A percentile compares a stretch with the other conserved stretches of the same genome.
Conservation (phyloP, 2,797 vertebrate genomes). For the Melanotaenia nigrans region DNA sequence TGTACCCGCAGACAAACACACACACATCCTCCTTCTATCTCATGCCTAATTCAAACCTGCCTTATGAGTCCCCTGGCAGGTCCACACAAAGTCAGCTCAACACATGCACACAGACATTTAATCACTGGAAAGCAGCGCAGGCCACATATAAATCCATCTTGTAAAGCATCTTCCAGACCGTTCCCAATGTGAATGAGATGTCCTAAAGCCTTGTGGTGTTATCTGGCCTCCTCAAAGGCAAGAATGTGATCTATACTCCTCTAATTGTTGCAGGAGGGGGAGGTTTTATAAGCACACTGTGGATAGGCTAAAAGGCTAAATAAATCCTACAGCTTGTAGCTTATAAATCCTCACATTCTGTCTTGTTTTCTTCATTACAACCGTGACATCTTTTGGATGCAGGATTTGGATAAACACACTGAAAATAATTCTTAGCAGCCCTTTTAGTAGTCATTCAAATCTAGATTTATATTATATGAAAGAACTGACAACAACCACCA, state of each 20-base stretch:
- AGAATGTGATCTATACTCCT: slow-evolving; percentile 74
- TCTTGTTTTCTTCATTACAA: slow-evolving; percentile 38
- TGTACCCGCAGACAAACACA: slow-evolving; percentile 40
- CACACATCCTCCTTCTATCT: slow-evolving; percentile 66
- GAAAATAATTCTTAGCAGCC: slow-evolving; percentile 1
- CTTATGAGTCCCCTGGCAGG: slow-evolving; percentile 81
- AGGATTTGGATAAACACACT: slow-evolving; percentile 3
- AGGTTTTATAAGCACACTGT: slow-evolving; percentile 68
- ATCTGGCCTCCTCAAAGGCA: slow-evolving; percentile 63
- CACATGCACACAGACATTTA: slow-evolving; percentile 83
- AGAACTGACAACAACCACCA: not conserved
- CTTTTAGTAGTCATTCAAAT: slow-evolving; percentile 3
- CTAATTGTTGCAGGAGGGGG: slow-evolving; percentile 72
- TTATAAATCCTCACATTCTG: slow-evolving; percentile 57
- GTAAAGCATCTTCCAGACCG: slow-evolving; percentile 75
- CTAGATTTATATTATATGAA: not conserved
- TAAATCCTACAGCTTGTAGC: slow-evolving; percentile 64
- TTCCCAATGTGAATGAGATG: slow-evolving; percentile 79
- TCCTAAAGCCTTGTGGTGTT: slow-evolving; percentile 68
- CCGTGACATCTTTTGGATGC: not conserved
- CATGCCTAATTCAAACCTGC: slow-evolving; percentile 81
- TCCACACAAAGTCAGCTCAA: slow-evolving; percentile 68
- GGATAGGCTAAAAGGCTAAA: slow-evolving; percentile 59
- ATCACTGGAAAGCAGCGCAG: slow-evolving; percentile 73
- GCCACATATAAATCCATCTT: slow-evolving; percentile 78